phyloP scores from a whole-genome alignment of 2,797 vertebrate species.

The Myotis myotis region DNA sequence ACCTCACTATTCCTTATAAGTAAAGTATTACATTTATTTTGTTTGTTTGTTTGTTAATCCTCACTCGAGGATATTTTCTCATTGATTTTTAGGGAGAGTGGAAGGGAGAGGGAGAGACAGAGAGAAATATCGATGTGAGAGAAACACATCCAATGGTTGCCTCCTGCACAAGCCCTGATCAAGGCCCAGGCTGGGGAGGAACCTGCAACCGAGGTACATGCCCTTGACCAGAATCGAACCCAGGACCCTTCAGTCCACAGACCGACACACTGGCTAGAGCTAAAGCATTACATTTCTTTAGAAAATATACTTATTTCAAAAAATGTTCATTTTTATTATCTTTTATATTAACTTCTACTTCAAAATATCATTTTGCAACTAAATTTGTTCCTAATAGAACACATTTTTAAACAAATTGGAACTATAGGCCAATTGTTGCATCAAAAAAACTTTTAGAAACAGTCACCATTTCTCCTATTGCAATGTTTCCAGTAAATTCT shows the following conservation, averaged over 20 bases:
- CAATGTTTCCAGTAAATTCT: not conserved
- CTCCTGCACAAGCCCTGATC: too few species aligned
- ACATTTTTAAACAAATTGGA: not conserved
- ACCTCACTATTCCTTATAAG: not conserved
- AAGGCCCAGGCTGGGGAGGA: too few species aligned
- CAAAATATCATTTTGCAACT: not conserved
- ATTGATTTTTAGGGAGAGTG: too few species aligned
- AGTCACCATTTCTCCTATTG: not conserved
- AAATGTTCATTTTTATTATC: not conserved
- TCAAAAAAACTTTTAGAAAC: not conserved
- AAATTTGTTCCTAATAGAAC: not conserved
- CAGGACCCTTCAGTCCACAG: too few species aligned
- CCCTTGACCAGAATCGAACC: too few species aligned
- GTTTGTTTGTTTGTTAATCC: too few species aligned
- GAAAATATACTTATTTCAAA: not conserved
- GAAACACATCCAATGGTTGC: too few species aligned
- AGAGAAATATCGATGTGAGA: too few species aligned
- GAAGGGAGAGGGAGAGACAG: too few species aligned
- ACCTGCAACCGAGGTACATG: too few species aligned
- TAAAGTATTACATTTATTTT: not conserved
- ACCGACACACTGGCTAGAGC: too few species aligned
- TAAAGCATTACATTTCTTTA: constrained; percentile 15
- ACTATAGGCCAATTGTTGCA: not conserved
- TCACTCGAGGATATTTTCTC: too few species aligned
- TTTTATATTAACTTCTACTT: constrained; percentile 17